Conservation (phyloP, 2,888 invertebrate genomes). For the Herminia tarsipennalis region DNA sequence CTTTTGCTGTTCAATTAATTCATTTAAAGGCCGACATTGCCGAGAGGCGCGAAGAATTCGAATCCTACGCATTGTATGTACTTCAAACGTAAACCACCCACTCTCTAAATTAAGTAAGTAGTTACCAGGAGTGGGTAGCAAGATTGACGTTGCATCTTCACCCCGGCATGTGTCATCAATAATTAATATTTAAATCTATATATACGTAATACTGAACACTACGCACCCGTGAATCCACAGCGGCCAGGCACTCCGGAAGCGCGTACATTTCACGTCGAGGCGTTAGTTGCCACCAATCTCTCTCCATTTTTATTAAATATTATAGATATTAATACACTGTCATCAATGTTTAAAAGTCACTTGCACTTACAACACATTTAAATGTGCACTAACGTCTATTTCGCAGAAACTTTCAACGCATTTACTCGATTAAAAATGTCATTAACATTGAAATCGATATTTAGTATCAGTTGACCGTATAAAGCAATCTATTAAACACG, state of each 20-base stretch:
- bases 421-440: neutral
- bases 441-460: neutral
- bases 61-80: too few relatives aligned
- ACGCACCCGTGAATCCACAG: conserved; percentile 87
- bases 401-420: neutral
- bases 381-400: neutral
- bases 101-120: too few relatives aligned
- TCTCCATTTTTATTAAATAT: conserved; percentile 56
- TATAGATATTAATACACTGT: neutral
- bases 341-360: conserved; percentile 11
- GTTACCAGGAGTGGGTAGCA: too few relatives aligned
- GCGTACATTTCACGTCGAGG: conserved; percentile 69
- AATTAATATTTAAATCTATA: too few relatives aligned
- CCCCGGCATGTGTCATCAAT: too few relatives aligned
- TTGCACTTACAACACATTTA: neutral
- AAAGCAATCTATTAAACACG: neutral
- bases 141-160: too few relatives aligned
- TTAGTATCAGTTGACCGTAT: neutral
- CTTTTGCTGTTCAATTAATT: too few relatives aligned
- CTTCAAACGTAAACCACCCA: too few relatives aligned
- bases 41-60: too few relatives aligned
- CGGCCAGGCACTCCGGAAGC: conserved; percentile 85
- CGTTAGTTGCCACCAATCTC: conserved; percentile 83
- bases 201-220: neutral
- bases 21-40: too few relatives aligned